A percentile compares a stretch with the other conserved stretches of the same genome.
phyloP scores from a whole-genome alignment of 2,888 invertebrate species.

The Seira ritae region DNA sequence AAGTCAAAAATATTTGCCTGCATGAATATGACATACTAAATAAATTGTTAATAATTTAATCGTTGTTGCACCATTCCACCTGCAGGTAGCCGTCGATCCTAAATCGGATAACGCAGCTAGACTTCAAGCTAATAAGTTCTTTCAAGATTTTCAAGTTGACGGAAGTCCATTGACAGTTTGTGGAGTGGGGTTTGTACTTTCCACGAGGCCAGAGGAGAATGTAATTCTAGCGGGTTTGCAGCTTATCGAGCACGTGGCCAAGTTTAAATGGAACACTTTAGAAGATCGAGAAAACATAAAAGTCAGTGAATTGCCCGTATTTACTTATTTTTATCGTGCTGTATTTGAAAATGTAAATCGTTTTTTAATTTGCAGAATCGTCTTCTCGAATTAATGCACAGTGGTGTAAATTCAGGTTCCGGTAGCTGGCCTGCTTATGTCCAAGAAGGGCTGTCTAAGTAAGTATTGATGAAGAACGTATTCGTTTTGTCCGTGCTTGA shows the following conservation, averaged over 20 bases:
- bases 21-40: no score
- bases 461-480: neutral
- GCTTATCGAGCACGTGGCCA: slow-evolving; percentile 94
- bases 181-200: slow-evolving; percentile 63
- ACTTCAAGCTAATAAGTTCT: slow-evolving; percentile 65
- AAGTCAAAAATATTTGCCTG: no score
- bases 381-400: slow-evolving; percentile 65
- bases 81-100: slow-evolving; percentile 42
- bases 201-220: slow-evolving; percentile 40
- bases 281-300: slow-evolving; percentile 63
- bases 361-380: slow-evolving; percentile 60
- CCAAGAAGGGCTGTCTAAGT: slow-evolving; percentile 71
- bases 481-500: no score
- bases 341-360: no score
- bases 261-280: slow-evolving; percentile 94
- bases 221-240: slow-evolving; percentile 82
- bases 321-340: no score
- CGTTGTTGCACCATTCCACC: no score
- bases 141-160: slow-evolving; percentile 61
- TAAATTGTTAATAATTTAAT: no score
- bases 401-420: slow-evolving; percentile 60
- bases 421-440: slow-evolving; percentile 70
- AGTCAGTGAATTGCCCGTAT: neutral
- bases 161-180: slow-evolving; percentile 57
- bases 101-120: slow-evolving; percentile 44